phyloP scores from a whole-genome alignment of 1,140 invertebrate genomes.

The Campoletis sonorensis region DNA sequence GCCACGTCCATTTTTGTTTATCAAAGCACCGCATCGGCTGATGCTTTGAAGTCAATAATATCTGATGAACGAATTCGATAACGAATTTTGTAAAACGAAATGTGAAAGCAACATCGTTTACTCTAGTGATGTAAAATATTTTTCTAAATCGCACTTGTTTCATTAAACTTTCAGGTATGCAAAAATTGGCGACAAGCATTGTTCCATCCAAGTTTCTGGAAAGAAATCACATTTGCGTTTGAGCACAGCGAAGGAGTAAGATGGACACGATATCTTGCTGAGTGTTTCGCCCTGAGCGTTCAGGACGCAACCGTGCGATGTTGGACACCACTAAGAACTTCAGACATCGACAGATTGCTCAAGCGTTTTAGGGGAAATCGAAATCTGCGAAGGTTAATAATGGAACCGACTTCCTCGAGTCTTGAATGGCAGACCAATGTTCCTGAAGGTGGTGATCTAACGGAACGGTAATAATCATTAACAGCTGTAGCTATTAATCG shows the following conservation, averaged over 20 bases:
- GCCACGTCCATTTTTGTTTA: too few relatives aligned
- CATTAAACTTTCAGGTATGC: constrained; percentile 70
- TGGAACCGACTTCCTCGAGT: constrained; percentile 67
- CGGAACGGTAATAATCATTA: constrained; percentile 55
- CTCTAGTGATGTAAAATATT: too few relatives aligned
- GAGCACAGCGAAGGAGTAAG: constrained; percentile 71
- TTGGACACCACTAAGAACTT: constrained; percentile 58
- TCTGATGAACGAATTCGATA: not conserved
- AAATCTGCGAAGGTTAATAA: constrained; percentile 69
- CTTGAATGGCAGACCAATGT: constrained; percentile 62
- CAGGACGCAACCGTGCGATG: constrained; percentile 71
- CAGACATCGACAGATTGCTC: constrained; percentile 65
- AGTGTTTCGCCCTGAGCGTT: constrained; percentile 70
- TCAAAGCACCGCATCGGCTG: not conserved
- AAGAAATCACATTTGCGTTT: constrained; percentile 72
- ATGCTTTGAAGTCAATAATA: not conserved
- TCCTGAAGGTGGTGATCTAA: constrained; percentile 53
- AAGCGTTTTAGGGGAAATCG: constrained; percentile 68
- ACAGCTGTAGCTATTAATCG: not conserved
- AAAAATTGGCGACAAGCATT: constrained; percentile 80
- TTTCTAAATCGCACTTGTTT: not conserved
- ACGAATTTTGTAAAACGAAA: not conserved
- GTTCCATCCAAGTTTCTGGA: constrained; percentile 81
- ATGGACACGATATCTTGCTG: constrained; percentile 68
- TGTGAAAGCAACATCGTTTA: not conserved